phyloP scores from a whole-genome alignment of 2,888 invertebrate genomes.

The Argyresthia albistria region DNA sequence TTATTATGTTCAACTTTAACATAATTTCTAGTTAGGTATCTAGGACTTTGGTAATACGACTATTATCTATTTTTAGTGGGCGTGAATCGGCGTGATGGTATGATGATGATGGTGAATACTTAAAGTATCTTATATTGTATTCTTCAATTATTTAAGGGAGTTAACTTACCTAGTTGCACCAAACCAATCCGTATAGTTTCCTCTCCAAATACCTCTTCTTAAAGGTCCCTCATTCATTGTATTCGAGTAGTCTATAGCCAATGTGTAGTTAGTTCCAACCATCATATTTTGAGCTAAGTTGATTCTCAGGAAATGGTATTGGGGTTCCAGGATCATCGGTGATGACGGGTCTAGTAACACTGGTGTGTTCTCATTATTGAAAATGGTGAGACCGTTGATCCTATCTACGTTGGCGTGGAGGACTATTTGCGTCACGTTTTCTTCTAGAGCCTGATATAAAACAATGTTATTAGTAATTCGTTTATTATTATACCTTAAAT shows the following conservation, averaged over 20 bases:
- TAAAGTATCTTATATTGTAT: too few species aligned
- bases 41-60: too few species aligned
- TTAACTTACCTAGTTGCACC: conserved; percentile 37
- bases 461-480: too few species aligned
- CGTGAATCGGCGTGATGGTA: too few species aligned
- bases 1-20: not conserved
- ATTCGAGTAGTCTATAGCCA: conserved; percentile 57
- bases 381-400: conserved; percentile 26
- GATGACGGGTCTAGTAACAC: conserved; percentile 15
- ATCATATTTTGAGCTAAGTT: conserved; percentile 31
- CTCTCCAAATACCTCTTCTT: conserved; percentile 60
- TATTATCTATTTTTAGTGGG: too few species aligned
- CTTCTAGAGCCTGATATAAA: conserved; percentile 31
- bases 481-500: too few species aligned
- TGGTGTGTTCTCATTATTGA: conserved; percentile 15
- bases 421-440: conserved; percentile 43
- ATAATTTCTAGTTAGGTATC: too few species aligned
- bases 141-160: not conserved
- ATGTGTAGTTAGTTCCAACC: conserved; percentile 36
- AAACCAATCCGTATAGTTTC: conserved; percentile 44
- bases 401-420: conserved; percentile 62
- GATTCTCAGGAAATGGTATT: conserved; percentile 56
- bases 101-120: too few species aligned
- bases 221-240: conserved; percentile 65
- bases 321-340: conserved; percentile 27